Base-by-base conservation (phyloP, 2,888 invertebrate genomes). In the Argyresthia albistria region DNA sequence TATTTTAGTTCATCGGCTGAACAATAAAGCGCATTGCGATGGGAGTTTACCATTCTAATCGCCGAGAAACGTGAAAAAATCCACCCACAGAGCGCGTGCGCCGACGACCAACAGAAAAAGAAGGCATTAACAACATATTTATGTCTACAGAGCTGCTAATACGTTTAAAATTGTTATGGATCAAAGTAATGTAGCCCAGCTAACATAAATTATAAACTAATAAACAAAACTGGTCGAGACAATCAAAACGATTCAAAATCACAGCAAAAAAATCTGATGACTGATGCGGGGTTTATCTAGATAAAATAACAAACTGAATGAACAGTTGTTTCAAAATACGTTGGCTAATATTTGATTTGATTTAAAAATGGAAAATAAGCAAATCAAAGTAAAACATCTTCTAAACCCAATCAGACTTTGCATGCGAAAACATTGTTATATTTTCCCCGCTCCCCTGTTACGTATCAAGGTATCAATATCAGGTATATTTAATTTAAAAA, bases 11-110 rank as follows among this genome's bases (percentile, higher is more conserved):
- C 53, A 49, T 15, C 52, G 63, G 68, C 63, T 66, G 69, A 68
- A 75, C 67, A 70, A 74, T 73, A 78, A 73, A 76, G 68, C 65
- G 59, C 57, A 62, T 61, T 65, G 62, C 63, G 63, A 74, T 75
- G 73, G 70, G 73, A 76, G 75, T 76, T 68, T 66, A 67, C 69
- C 69, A 72, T 72, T 69, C 77, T 80, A 81, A 80, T 81, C 78
- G 77, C 64, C 55, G 66, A 71, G 76, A 80, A 82, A 80, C 84
- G 82, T 83, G 81, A 83, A 83, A 80, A 79, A 80, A 79, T 81
- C 72, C 83, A 76, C 82, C 82, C 80, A 81, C 74, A 64, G 59
- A 66, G 73, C 82, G 79, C 82, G 80, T 80, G 84, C 80, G 74
- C 46, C 35, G 12, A 14, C 72, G 55, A 60, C 59, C 62, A 62